phyloP scores from a whole-genome alignment of 2,797 vertebrate genomes.

The Bucorvus abyssinicus region DNA sequence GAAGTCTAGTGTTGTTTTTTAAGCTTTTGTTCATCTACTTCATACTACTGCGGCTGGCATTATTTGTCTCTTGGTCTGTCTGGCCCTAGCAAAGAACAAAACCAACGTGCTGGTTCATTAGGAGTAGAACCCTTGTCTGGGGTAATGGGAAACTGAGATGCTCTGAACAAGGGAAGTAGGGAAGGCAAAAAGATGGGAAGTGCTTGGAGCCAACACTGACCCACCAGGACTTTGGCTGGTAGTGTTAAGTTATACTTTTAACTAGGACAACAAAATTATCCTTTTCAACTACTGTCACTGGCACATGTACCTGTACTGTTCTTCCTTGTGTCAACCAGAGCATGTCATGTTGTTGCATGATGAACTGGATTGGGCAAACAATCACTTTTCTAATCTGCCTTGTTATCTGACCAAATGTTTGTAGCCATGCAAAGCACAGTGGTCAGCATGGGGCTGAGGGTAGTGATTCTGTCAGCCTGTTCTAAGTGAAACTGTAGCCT shows the following conservation, averaged over 20 bases:
- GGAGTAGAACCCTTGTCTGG: background rate
- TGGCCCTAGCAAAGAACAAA: slow-evolving; percentile 5
- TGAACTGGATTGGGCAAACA: background rate
- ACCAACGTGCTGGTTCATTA: background rate
- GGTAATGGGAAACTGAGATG: background rate
- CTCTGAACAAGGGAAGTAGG: background rate
- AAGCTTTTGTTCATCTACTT: background rate
- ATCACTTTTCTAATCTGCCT: background rate
- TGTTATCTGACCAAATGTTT: background rate
- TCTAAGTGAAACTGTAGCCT: background rate
- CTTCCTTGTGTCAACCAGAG: background rate
- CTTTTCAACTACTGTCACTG: background rate
- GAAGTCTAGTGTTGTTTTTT: background rate
- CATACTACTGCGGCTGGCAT: fast-evolving
- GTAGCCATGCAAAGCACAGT: background rate
- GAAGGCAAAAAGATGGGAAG: background rate
- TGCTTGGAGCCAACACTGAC: background rate
- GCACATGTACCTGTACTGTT: background rate
- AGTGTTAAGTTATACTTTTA: background rate
- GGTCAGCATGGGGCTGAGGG: background rate
- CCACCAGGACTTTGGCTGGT: background rate
- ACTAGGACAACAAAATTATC: background rate
- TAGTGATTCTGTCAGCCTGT: background rate
- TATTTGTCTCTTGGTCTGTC: background rate
- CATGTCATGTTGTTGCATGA: background rate